phyloP scores from a whole-genome alignment of 2,888 invertebrate genomes.

The Emmelina monodactyla region DNA sequence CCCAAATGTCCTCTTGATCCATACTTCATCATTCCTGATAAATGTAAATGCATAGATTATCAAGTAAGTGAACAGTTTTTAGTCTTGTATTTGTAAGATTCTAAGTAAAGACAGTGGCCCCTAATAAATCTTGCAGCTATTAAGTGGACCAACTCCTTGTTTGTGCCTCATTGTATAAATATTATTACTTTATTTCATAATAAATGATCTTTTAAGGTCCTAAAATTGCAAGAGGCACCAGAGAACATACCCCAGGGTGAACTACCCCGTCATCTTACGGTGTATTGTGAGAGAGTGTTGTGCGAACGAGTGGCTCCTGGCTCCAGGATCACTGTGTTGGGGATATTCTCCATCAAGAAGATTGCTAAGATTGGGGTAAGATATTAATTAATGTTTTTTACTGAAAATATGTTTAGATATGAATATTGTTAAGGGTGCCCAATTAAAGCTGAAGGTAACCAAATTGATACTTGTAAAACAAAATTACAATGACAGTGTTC shows the following conservation, averaged over 20 bases:
- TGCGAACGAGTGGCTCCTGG: conserved; percentile 97
- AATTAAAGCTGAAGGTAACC: too few relatives aligned
- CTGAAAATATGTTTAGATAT: too few relatives aligned
- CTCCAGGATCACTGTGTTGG: conserved; percentile 90
- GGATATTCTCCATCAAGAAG: conserved; percentile 97
- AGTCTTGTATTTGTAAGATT: background rate
- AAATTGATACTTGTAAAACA: too few relatives aligned
- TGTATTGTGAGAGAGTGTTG: conserved; percentile 91
- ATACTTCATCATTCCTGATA: conserved; percentile 97
- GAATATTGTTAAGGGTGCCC: too few relatives aligned
- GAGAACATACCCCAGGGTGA: conserved; percentile 93
- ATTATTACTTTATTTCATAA: background rate
- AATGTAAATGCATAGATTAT: conserved; percentile 96
- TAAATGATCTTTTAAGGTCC: conserved; percentile 47
- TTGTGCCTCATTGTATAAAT: background rate
- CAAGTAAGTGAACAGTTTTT: conserved; percentile 63
- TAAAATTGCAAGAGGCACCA: conserved; percentile 97
- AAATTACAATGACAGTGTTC: too few relatives aligned
- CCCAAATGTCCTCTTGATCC: conserved; percentile 97
- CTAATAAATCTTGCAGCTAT: background rate
- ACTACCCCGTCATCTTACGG: conserved; percentile 93
- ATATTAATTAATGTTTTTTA: conserved; percentile 1
- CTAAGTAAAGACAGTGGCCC: background rate
- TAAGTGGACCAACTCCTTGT: background rate
- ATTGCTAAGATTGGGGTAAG: conserved; percentile 70